Evolutionary conservation across 2,113 vertebrate genomes (phyloP).

Genomic region (Todiramphus chloris): DNA sequence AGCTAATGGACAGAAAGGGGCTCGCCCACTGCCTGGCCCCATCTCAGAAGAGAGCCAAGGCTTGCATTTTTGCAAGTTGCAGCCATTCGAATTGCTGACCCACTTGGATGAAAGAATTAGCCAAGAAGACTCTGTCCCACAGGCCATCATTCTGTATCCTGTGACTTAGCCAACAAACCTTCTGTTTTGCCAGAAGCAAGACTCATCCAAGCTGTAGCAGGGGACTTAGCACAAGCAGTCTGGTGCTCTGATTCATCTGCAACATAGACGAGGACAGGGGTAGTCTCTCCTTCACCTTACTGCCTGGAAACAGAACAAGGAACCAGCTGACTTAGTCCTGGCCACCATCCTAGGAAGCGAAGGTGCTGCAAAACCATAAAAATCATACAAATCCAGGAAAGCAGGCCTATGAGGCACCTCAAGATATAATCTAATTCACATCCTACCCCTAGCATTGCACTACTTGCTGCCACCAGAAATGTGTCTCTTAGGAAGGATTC

Average conservation of each 20-base stretch:
- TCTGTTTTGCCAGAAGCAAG: background rate
- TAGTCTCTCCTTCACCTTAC: background rate
- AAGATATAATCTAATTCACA: background rate
- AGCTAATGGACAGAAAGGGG: background rate
- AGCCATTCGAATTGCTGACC: background rate
- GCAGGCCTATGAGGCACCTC: background rate
- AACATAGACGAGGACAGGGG: accelerated
- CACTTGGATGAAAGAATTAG: background rate
- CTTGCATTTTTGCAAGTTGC: background rate
- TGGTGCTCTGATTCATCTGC: background rate
- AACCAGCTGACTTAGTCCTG: background rate
- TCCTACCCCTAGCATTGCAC: background rate
- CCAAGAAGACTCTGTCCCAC: background rate
- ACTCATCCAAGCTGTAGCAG: background rate
- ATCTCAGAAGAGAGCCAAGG: background rate
- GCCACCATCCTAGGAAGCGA: background rate
- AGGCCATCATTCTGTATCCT: background rate
- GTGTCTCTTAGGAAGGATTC: background rate
- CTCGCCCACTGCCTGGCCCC: background rate
- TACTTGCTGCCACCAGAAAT: background rate
- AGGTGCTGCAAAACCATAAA: background rate
- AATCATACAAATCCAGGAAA: background rate
- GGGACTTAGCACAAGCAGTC: background rate
- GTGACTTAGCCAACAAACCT: background rate
- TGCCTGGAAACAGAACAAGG: background rate